Conservation (phyloP, 2,888 invertebrate genomes). For the Galerucella calmariensis region DNA sequence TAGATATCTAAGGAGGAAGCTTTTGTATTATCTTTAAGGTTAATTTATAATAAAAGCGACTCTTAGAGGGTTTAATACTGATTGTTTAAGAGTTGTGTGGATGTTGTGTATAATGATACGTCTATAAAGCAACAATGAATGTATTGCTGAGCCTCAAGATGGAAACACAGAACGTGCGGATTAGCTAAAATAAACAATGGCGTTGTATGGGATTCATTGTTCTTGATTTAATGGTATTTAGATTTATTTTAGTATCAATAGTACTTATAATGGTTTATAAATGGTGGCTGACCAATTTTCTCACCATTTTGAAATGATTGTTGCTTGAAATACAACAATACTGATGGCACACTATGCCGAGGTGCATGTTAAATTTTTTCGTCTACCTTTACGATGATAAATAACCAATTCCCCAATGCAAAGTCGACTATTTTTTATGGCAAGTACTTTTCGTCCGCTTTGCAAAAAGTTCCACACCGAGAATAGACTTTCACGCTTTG, state of each 20-base stretch:
- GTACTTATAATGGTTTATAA: background rate
- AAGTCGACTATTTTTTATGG: too few species aligned
- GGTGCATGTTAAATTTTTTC: too few species aligned
- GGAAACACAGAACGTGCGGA: background rate
- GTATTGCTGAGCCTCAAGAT: background rate
- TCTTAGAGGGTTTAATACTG: constrained; percentile 1
- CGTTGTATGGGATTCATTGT: background rate
- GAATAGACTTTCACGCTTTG: too few species aligned
- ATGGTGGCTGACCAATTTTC: background rate
- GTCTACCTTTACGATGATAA: too few species aligned
- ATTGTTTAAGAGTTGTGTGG: background rate
- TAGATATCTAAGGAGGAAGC: constrained; percentile 18
- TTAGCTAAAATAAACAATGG: background rate
- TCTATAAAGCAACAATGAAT: constrained; percentile 2
- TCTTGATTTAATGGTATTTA: background rate
- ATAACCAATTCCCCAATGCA: too few species aligned
- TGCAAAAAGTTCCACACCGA: too few species aligned
- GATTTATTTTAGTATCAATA: background rate
- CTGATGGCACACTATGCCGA: too few species aligned
- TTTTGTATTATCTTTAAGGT: constrained; percentile 17
- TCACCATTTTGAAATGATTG: too few species aligned
- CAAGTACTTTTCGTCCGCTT: too few species aligned
- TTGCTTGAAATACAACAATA: too few species aligned
- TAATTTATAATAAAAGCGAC: constrained; percentile 16
- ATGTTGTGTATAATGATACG: constrained; percentile 1